These are phyloP conservation scores for Microhierax caerulescens DNA, from an alignment of 2,797 vertebrate species.

Conservation along the genomic window DNA sequence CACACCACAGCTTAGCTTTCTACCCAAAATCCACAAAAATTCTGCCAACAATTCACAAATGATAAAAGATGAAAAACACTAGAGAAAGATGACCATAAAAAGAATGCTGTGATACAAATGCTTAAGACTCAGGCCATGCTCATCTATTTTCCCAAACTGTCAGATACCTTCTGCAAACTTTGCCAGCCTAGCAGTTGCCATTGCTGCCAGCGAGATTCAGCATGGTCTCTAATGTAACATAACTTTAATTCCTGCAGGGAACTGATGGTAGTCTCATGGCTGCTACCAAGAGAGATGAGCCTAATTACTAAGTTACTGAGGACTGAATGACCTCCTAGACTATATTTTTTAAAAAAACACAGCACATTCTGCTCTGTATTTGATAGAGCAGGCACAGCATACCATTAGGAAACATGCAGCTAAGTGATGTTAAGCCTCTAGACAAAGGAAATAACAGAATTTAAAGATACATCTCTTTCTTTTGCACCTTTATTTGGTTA, in stretches of 20 bases:
- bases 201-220: not conserved
- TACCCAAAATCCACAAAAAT: not conserved
- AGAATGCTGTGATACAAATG: not conserved
- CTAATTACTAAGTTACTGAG: not conserved
- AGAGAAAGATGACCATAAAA: not conserved
- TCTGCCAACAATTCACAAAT: not conserved
- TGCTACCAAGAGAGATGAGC: not conserved
- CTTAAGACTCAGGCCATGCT: not conserved
- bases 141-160: not conserved
- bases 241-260: not conserved
- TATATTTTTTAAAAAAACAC: not conserved
- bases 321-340: not conserved
- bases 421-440: not conserved
- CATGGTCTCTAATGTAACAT: not conserved
- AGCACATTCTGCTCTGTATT: not conserved
- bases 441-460: fast-evolving
- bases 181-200: not conserved
- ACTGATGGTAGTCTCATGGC: not conserved
- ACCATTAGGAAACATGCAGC: not conserved
- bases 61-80: not conserved
- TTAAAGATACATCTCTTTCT: not conserved
- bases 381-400: not conserved
- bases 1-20: not conserved
- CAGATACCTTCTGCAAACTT: not conserved
- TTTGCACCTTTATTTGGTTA: not conserved